Evolutionary conservation across 2,113 vertebrate species (phyloP).

Genomic region (Microcebus ravelobensis): DNA sequence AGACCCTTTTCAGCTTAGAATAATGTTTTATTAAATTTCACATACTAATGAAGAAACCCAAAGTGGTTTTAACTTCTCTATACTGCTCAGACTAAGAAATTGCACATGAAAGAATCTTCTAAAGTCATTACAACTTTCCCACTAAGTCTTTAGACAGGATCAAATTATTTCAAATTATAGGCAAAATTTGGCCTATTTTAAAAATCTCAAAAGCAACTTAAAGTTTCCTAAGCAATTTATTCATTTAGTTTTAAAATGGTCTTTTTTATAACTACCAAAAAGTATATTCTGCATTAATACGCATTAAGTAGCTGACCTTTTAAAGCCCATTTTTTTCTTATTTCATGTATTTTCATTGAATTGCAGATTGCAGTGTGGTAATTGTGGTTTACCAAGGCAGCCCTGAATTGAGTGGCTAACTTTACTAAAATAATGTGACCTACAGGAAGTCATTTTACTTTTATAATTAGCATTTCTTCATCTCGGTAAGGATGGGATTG

Average conservation of each 20-base stretch:
- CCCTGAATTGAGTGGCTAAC: not conserved
- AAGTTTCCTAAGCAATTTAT: not conserved
- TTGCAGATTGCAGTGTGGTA: not conserved
- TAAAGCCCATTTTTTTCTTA: not conserved
- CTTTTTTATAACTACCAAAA: not conserved
- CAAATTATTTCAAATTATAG: slow-evolving; percentile 2
- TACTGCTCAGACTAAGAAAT: not conserved
- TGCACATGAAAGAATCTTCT: not conserved
- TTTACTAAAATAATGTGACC: not conserved
- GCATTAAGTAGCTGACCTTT: not conserved
- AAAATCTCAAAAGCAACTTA: not conserved
- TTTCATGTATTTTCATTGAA: not conserved
- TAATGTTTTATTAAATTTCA: slow-evolving; percentile 8
- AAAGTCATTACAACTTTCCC: not conserved
- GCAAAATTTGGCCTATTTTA: not conserved
- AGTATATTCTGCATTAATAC: not conserved
- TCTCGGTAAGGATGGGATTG: not conserved
- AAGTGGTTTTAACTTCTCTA: not conserved
- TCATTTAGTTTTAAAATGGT: slow-evolving; percentile 15
- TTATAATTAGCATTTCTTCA: not conserved
- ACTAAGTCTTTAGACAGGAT: not conserved
- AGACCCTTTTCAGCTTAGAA: not conserved
- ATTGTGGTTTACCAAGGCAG: not conserved
- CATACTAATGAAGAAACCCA: not conserved
- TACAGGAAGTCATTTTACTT: not conserved